Evolutionary conservation across 2,113 vertebrate species (phyloP).

Genomic region (Rynchops niger): DNA sequence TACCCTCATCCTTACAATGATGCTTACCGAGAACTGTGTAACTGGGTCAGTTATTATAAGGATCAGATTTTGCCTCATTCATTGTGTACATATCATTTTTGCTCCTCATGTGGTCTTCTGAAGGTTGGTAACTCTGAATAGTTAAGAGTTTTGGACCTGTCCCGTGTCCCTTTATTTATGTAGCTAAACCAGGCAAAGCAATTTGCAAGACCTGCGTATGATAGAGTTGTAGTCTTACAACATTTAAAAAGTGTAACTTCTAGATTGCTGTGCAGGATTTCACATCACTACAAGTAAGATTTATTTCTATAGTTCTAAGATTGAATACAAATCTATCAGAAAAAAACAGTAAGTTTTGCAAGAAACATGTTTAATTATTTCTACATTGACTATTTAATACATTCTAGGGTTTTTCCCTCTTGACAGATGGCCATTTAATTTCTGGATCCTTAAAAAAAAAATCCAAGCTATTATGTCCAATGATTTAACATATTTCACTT

Average conservation of each 20-base stretch:
- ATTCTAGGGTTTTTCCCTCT: neutral
- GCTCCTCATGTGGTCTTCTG: neutral
- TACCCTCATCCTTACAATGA: neutral
- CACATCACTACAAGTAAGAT: neutral
- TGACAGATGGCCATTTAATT: slow-evolving; percentile 21
- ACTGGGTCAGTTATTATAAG: neutral
- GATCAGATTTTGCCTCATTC: neutral
- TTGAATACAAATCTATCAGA: neutral
- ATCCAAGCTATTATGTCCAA: neutral
- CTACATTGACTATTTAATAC: neutral
- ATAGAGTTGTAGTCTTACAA: neutral
- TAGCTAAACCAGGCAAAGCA: neutral
- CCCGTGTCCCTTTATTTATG: neutral
- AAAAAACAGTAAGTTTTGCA: neutral
- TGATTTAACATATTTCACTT: neutral
- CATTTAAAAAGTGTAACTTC: neutral
- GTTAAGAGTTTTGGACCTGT: neutral
- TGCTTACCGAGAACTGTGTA: rapidly evolving
- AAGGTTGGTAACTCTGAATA: neutral
- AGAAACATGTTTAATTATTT: neutral
- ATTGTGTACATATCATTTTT: neutral
- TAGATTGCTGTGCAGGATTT: neutral
- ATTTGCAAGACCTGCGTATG: neutral
- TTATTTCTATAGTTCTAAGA: neutral
- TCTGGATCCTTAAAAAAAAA: neutral